phyloP scores from a whole-genome alignment of 2,113 vertebrate species.

The Seriola aureovittata region DNA sequence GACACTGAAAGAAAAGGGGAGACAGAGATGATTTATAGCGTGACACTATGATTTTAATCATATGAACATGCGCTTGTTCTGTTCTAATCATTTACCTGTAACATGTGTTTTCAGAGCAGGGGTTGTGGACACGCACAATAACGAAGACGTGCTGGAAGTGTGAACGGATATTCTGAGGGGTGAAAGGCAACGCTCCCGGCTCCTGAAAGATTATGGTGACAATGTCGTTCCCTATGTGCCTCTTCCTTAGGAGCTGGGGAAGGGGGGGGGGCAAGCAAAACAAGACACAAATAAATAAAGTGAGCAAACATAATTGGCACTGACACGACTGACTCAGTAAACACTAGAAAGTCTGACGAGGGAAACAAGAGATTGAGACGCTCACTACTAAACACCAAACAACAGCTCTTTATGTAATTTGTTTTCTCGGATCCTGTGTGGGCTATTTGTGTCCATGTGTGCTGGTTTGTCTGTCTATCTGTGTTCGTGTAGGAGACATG shows the following conservation, averaged over 20 bases:
- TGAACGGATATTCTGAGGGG: conserved; percentile 93
- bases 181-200: conserved; percentile 92
- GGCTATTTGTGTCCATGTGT: conserved; percentile 64
- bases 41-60: neutral
- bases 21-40: neutral
- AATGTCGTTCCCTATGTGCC: conserved; percentile 98
- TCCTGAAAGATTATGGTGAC: conserved; percentile 98
- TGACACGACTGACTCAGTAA: conserved; percentile 16
- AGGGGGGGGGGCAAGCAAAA: neutral
- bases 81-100: conserved; percentile 88
- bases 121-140: conserved; percentile 91
- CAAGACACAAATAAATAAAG: conserved; percentile 34
- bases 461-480: conserved; percentile 46
- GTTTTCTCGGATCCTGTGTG: conserved; percentile 56
- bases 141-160: conserved; percentile 98
- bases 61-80: neutral
- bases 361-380: conserved; percentile 47
- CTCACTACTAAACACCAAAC: conserved; percentile 40
- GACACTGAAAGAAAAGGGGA: conserved; percentile 80
- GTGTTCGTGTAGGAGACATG: conserved; percentile 50
- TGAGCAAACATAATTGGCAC: conserved; percentile 19
- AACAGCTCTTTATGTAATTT: conserved; percentile 73
- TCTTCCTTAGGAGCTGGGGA: conserved; percentile 92
- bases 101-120: conserved; percentile 90
- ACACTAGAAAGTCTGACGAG: conserved; percentile 27